Evolutionary conservation across 2,797 vertebrate species (phyloP), one percentile per base, ranked within the genome.

Genomic region (Anas georgica): DNA sequence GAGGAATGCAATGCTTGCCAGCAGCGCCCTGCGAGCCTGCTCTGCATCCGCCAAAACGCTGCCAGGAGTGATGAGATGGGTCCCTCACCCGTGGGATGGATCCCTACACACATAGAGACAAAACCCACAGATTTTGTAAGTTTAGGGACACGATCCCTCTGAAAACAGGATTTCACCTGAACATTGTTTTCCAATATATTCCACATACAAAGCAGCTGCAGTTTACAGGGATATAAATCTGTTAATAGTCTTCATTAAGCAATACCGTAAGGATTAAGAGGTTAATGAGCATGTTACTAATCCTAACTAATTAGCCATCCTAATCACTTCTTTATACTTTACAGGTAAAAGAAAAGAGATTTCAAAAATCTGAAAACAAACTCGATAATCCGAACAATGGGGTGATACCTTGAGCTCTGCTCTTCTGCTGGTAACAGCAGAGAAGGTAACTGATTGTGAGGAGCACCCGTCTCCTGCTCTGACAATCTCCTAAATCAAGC

Each of bases 321-420:
- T 25, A 28, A 43, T 16, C 48, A 63, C 62, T 35, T 62, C 56
- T 62, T 68, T 23, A 25, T 7, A 29, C 7, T 4, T 1, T 14
- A 12, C 52, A 67, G 7, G 4, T n/a, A 45, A 31, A 39, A 50
- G 37, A 52, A 62, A n/a, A 46, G 33, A 58, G 33, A 46, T 55
- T 33, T 73, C 3, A 48, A 31, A 54, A 39, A 39, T 21, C 45
- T 60, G n/a, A 52, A n/a, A 70, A 39, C 59, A 59, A n/a, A 33
- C 45, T 17, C 6, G 0, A 11, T 58, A 3, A 39, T 14, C n/a
- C 52, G 25, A 46, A 45, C 45, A 15, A 7, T 0, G 12, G 12
- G 22, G 18, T 22, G 8, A 31, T 7, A 13, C 39, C 13, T 10
- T 6, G 9, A 0, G 7, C 62, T 43, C 66, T 21, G 21, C 33